Evolutionary conservation across 2,888 invertebrate species (phyloP).

Genomic region (Criorhina ranunculi): DNA sequence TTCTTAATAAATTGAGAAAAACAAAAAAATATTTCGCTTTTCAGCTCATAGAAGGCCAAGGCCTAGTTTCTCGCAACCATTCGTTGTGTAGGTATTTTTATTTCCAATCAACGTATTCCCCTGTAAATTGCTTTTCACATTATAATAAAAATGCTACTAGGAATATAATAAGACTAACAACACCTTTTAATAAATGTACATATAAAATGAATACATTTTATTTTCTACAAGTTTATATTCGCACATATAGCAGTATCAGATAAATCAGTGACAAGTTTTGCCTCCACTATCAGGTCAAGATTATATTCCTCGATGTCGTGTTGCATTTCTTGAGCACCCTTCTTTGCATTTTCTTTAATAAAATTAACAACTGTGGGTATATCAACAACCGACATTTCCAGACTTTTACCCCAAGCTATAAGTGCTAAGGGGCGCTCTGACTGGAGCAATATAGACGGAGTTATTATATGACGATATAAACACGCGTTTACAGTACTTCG

Average conservation of each 20-base stretch:
- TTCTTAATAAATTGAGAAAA: too few species aligned
- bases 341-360: conserved; percentile 87
- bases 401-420: conserved; percentile 90
- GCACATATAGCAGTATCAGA: conserved; percentile 81
- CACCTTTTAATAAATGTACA: too few species aligned
- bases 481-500: conserved; percentile 88
- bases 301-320: conserved; percentile 83
- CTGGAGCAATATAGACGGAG: conserved; percentile 87
- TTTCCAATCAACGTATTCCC: too few species aligned
- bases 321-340: conserved; percentile 84
- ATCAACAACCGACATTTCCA: conserved; percentile 89
- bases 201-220: too few species aligned
- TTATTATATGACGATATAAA: conserved; percentile 90
- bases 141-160: too few species aligned
- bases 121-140: too few species aligned
- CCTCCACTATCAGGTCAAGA: conserved; percentile 79
- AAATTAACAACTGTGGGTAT: conserved; percentile 86
- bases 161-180: too few species aligned
- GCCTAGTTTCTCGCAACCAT: too few species aligned
- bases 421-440: conserved; percentile 89
- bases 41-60: too few species aligned
- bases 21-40: too few species aligned
- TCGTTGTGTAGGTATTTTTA: too few species aligned
- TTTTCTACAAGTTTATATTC: conserved; percentile 40
- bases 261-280: conserved; percentile 81